Conservation (phyloP, 2,113 vertebrate genomes). For the Excalfactoria chinensis region DNA sequence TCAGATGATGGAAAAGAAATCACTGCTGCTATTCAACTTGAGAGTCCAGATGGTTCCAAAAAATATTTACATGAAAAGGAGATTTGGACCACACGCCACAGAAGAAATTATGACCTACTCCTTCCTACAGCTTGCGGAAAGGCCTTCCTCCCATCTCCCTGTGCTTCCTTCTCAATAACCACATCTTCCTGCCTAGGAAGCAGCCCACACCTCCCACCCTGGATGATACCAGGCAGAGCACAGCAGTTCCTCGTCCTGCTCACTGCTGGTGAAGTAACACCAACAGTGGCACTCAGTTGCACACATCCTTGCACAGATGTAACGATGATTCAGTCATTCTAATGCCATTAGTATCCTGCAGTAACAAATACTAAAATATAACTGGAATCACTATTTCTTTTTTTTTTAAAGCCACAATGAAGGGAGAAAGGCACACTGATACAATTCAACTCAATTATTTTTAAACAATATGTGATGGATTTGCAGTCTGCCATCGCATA, state of each 20-base stretch:
- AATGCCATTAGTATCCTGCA: neutral
- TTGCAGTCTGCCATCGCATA: neutral
- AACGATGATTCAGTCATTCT: neutral
- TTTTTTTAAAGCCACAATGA: neutral
- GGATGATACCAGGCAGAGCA: neutral
- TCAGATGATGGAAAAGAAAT: neutral
- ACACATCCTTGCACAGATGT: rapidly evolving
- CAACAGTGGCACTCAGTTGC: neutral
- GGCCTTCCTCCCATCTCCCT: neutral
- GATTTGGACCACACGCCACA: neutral
- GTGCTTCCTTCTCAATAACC: neutral
- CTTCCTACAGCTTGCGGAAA: neutral
- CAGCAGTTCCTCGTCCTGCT: neutral
- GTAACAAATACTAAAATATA: neutral
- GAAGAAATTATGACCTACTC: neutral
- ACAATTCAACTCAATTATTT: constrained; percentile 22
- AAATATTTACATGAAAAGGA: neutral
- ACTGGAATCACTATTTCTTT: neutral
- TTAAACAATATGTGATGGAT: constrained; percentile 56
- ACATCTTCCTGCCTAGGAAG: neutral
- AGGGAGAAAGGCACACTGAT: neutral
- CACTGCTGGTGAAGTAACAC: neutral
- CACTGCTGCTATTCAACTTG: neutral
- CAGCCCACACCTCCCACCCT: neutral
- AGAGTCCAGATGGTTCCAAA: neutral